These are phyloP conservation scores for Thalassarche chlororhynchos DNA, from an alignment of 2,113 vertebrate species.

Conservation along the genomic window DNA sequence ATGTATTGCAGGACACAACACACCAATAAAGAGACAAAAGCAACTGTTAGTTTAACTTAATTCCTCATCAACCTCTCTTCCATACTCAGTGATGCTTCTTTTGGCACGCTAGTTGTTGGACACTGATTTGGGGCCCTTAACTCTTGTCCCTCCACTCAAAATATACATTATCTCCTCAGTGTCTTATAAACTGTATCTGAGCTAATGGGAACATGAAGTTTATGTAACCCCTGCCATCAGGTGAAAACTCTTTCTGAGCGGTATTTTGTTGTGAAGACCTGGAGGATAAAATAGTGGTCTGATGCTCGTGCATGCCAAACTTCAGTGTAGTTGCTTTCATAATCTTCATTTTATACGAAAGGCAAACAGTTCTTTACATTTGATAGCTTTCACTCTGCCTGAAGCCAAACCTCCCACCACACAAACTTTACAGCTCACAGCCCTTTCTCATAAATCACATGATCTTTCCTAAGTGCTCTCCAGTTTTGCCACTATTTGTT, in stretches of 20 bases:
- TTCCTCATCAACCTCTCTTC: neutral
- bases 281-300: neutral
- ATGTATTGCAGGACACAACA: neutral
- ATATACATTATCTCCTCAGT: neutral
- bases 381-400: neutral
- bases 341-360: neutral
- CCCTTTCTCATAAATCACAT: constrained; percentile 46
- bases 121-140: neutral
- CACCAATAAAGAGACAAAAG: neutral
- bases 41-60: neutral
- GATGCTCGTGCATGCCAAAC: neutral
- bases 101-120: neutral
- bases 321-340: neutral
- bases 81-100: neutral
- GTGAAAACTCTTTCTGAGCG: neutral
- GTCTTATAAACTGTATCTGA: neutral
- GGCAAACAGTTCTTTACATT: neutral
- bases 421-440: neutral
- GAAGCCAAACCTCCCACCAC: neutral
- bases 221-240: neutral
- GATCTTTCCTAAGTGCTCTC: neutral
- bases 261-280: neutral
- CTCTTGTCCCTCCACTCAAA: neutral
- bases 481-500: neutral
- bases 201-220: neutral